Base-by-base conservation (phyloP, 1,140 invertebrate species). In the Drosophila insularis region DNA sequence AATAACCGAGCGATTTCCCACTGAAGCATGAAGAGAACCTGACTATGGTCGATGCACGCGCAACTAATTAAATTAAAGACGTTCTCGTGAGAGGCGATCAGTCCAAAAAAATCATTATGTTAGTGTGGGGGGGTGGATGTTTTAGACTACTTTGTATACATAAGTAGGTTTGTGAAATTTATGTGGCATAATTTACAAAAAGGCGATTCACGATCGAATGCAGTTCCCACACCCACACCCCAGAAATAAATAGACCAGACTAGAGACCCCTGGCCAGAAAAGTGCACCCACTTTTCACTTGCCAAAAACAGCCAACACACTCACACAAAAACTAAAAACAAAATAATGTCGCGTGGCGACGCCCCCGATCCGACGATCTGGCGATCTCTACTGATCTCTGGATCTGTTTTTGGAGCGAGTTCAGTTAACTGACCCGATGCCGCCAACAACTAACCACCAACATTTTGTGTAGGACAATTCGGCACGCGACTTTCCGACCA, bases 21-120 rank as follows among this genome's bases (percentile, higher is more conserved):
- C 71, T 71, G 79, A 70, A 68, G 79, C 82, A 85, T 85, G 78
- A 37, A 50, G 10, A 50, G 78, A 75, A 86, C 78, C 74, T 81
- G 78, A 64, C 64, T 59, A 72, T 66, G 40, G 50, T 63, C 74
- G 78, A 70, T 69, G 80, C 82, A 86, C 79, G 84, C 82, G 84
- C 79, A 86, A 70, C 79, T 87, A 86, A 86, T 86, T 86, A 86
- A 86, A 81, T 86, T 86, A 86, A 87, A 82, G 69, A 64, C 82
- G 68, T 76, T 87, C 79, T 27, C 35, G 70, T 14, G 63, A 13
- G 40, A 43, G 58, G 61, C 8, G 65, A 69, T 69, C 32, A 23
- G n/a, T 35, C 37, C 14, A 39, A 61, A 50, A 50, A 27, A 27
- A 32, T 58, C 68, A 62, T 81, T 81, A 81, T 73, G 65, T 61